These are phyloP conservation scores for Mastacembelus armatus DNA, from an alignment of 2,797 vertebrate genomes.

Conservation along the genomic window DNA sequence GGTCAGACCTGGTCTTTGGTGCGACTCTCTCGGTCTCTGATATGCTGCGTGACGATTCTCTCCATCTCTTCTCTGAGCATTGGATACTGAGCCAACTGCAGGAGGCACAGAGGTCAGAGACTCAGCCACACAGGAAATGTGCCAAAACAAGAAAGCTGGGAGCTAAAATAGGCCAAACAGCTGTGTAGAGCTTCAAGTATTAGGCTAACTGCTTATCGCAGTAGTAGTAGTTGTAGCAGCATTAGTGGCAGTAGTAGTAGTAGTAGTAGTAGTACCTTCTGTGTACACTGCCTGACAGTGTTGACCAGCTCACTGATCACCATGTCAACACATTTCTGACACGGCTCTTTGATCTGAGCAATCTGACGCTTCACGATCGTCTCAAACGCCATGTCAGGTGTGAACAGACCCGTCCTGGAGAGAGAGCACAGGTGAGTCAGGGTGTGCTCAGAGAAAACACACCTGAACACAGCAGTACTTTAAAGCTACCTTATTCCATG, in stretches of 20 bases:
- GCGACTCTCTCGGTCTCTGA: constrained; percentile 94
- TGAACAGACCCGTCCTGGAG: constrained; percentile 95
- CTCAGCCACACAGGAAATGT: too few species aligned
- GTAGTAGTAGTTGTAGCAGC: too few species aligned
- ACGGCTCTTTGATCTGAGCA: constrained; percentile 95
- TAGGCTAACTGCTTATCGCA: too few species aligned
- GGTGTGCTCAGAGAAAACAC: not conserved
- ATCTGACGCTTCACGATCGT: constrained; percentile 98
- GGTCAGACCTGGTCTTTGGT: constrained; percentile 91
- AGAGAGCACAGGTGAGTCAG: not conserved
- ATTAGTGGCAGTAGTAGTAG: not conserved
- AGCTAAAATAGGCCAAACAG: too few species aligned
- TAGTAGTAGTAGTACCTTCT: constrained; percentile 86
- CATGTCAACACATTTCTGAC: constrained; percentile 98
- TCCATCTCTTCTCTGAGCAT: constrained; percentile 98
- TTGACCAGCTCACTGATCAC: constrained; percentile 96
- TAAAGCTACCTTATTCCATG: constrained; percentile 93
- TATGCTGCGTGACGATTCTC: constrained; percentile 96
- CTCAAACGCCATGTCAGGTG: constrained; percentile 98
- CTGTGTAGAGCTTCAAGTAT: too few species aligned
- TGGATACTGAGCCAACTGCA: constrained; percentile 96
- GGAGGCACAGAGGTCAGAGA: too few species aligned
- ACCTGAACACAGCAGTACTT: not conserved
- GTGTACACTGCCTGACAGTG: constrained; percentile 96
- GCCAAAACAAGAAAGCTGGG: too few species aligned